Evolutionary conservation across 1,140 invertebrate species (phyloP).

Genomic region (Brachionus rotundiformis): DNA sequence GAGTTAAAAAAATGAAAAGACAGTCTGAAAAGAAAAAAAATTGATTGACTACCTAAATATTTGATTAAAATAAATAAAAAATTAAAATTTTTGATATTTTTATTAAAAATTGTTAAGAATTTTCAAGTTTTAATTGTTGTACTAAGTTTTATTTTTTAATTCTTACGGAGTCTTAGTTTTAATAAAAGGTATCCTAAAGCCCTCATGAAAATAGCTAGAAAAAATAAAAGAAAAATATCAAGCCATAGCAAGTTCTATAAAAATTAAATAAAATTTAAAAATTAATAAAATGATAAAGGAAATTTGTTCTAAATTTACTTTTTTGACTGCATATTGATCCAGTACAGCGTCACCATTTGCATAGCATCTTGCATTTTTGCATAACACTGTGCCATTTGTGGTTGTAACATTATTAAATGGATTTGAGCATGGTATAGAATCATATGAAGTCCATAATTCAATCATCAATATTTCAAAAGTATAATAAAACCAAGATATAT

Average conservation of each 20-base stretch:
- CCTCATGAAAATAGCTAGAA: not conserved
- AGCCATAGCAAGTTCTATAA: not conserved
- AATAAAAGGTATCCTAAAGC: not conserved
- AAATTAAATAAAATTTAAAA: not conserved
- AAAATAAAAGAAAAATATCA: not conserved
- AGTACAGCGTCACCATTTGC: not conserved
- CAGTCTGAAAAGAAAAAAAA: too few relatives aligned
- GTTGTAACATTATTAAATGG: conserved; percentile 17
- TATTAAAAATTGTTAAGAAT: not conserved
- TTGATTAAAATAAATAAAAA: too few relatives aligned
- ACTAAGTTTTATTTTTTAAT: not conserved
- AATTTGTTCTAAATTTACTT: not conserved
- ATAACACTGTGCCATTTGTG: not conserved
- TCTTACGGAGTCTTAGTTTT: not conserved
- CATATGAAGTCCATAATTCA: conserved; percentile 5
- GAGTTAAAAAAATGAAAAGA: too few relatives aligned
- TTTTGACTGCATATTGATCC: not conserved
- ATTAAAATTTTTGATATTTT: too few relatives aligned
- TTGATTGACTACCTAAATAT: too few relatives aligned
- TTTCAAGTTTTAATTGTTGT: too few relatives aligned
- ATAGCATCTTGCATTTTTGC: conserved; percentile 6
- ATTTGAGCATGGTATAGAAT: conserved; percentile 9
- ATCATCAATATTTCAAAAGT: conserved; percentile 33
- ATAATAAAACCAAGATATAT: conserved; percentile 51
- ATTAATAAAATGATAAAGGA: not conserved